Percentiles rank a stretch among this genome's conserved stretches.
phyloP scores from a whole-genome alignment of 1,140 invertebrate genomes.

The Paraescarpia echinospica region DNA sequence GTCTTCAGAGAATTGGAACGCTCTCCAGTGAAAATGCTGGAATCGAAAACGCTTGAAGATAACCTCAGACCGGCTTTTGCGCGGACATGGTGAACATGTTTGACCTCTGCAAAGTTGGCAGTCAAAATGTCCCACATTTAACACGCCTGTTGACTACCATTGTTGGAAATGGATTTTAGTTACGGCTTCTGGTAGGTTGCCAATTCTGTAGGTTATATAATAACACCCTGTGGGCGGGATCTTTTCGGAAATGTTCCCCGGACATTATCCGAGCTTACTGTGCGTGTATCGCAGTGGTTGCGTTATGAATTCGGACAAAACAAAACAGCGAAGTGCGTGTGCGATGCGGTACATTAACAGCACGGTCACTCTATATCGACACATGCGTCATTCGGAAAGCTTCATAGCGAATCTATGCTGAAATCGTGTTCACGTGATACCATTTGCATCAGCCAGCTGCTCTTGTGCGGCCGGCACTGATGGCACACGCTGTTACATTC shows the following conservation, averaged over 20 bases:
- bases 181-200: neutral
- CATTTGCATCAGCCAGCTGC: neutral
- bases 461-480: neutral
- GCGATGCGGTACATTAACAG: neutral
- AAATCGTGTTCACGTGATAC: neutral
- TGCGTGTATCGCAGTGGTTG: neutral
- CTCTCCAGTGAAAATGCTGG: neutral
- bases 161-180: neutral
- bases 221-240: too few species aligned
- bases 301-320: neutral
- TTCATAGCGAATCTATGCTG: neutral
- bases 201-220: neutral
- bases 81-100: neutral
- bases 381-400: neutral
- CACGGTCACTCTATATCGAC: too few species aligned
- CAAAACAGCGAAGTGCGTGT: neutral
- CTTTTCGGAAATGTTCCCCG: too few species aligned
- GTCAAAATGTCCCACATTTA: neutral
- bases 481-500: neutral
- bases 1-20: neutral
- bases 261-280: neutral
- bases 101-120: neutral
- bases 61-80: neutral
- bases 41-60: too few species aligned
- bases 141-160: neutral